Conservation (phyloP, 2,797 vertebrate species). For the Chrysocyon brachyurus region DNA sequence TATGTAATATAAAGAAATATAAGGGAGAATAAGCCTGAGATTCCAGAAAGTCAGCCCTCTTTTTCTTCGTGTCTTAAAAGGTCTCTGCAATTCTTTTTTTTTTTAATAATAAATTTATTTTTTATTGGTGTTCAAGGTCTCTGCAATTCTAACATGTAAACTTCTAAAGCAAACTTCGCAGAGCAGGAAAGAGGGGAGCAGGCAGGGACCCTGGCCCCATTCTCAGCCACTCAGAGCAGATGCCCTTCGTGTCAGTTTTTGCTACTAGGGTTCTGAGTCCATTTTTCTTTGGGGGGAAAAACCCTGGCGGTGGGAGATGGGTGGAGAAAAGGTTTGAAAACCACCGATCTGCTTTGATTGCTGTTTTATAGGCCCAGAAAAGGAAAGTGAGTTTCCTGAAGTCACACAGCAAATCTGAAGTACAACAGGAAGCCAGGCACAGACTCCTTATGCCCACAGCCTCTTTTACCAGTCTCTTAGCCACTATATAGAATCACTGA, state of each 20-base stretch:
- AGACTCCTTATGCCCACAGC: not conserved
- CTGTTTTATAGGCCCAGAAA: not conserved
- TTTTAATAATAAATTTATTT: too few relatives aligned
- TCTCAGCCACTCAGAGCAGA: not conserved
- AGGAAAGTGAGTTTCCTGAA: not conserved
- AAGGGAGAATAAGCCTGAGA: slow-evolving; percentile 21
- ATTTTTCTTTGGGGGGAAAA: not conserved
- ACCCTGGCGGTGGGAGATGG: not conserved
- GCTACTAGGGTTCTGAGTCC: not conserved
- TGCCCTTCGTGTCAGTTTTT: not conserved
- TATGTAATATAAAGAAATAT: not conserved
- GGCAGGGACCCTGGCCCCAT: not conserved
- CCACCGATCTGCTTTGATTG: not conserved
- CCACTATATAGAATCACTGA: not conserved
- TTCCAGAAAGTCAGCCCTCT: not conserved
- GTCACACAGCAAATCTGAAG: not conserved
- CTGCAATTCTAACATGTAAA: slow-evolving; percentile 17
- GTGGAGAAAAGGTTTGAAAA: not conserved
- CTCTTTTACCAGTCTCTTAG: not conserved
- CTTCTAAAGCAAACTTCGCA: not conserved
- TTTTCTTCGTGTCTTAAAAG: not conserved
- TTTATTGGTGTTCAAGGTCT: not conserved
- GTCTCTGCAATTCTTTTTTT: not conserved
- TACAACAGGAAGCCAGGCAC: not conserved
- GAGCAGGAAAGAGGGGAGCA: not conserved